Evolutionary conservation across 2,888 invertebrate genomes (phyloP), one percentile per base, ranked within the genome.

Genomic region (Caenorhabditis sulstoni): DNA sequence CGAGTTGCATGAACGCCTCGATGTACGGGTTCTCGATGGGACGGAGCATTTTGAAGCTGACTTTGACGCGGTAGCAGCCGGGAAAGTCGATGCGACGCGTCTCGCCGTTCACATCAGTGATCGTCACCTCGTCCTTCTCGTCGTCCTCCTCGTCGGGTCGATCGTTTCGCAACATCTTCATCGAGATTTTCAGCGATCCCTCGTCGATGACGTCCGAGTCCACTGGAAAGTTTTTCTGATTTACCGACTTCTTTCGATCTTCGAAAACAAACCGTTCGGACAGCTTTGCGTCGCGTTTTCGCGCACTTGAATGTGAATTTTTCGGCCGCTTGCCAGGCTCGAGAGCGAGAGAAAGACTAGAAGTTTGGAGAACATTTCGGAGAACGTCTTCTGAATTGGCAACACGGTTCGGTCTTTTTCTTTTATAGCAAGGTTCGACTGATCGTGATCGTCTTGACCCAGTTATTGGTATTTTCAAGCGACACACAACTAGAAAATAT

Each of bases 1-100:
- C 87, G 65, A 87, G 75, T 64, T 85, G 86, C 61, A 87, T 75
- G 64, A 86, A 87, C 3, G 87, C 84, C 57, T 87, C 87, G 22
- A 87, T 81, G 78, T 87, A 84, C 67, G 87, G 87, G 68, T 87
- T 85, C 49, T 82, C 79, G 29, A 87, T 65, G 1, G 82, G 79
- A 22, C 75, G 66, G 5, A 80, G 81, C 83, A 87, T 78, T 49
- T 80, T 71, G 77, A 87, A 87, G 45, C 79, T 80, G 7, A 87
- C 68, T 47, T 81, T 78, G 1, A 87, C 85, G 22, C 84, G 67
- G 59, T 87, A 87, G 59, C 87, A 87, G 37, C 86, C 87, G 9
- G 87, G 87, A 52, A 87, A 87, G 57, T 79, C 73, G 18, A 87
- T 80, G 14, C 53, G 62, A 9, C 74, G 64, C 16, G 83, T 73